Percentiles rank a stretch among this genome's conserved stretches.
These are phyloP conservation scores for Alsophila aescularia DNA, from an alignment of 2,888 invertebrate genomes.

Conservation along the genomic window DNA sequence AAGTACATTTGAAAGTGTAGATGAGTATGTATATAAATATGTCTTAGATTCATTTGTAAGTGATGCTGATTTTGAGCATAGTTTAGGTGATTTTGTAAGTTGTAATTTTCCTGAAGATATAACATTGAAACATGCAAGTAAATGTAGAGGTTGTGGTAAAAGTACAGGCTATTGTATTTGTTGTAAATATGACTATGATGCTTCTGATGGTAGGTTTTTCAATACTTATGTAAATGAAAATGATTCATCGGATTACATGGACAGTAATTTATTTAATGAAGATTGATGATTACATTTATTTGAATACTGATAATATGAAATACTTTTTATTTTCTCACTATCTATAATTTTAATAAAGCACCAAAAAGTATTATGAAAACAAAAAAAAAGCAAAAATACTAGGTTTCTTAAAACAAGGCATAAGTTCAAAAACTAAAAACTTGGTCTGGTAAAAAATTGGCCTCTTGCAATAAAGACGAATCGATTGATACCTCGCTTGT, in stretches of 20 bases:
- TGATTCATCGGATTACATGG: slow-evolving; percentile 72
- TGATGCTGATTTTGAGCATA: slow-evolving; percentile 43
- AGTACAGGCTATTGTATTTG: slow-evolving; percentile 72
- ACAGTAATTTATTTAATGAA: slow-evolving; percentile 70
- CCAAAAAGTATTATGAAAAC: too few relatives aligned
- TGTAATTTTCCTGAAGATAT: slow-evolving; percentile 73
- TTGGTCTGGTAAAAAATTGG: too few relatives aligned
- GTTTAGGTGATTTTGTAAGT: slow-evolving; percentile 59
- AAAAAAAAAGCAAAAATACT: too few relatives aligned
- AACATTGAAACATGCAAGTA: slow-evolving; percentile 68
- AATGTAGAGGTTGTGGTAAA: slow-evolving; percentile 72
- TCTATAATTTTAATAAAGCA: too few relatives aligned
- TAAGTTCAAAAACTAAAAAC: too few relatives aligned
- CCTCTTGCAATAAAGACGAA: too few relatives aligned
- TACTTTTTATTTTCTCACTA: too few relatives aligned
- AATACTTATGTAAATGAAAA: slow-evolving; percentile 58
- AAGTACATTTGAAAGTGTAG: slow-evolving; percentile 87
- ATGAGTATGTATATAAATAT: slow-evolving; percentile 87
- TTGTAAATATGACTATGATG: slow-evolving; percentile 61
- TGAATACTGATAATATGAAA: background rate
- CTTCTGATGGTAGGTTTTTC: slow-evolving; percentile 67
- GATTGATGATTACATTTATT: slow-evolving; percentile 18
- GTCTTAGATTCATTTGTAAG: slow-evolving; percentile 66
- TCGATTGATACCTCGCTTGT: too few relatives aligned
- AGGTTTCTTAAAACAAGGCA: too few relatives aligned